Evolutionary conservation across 2,113 vertebrate species (phyloP), one percentile per base, ranked within the genome.

Genomic region (Theropithecus gelada): DNA sequence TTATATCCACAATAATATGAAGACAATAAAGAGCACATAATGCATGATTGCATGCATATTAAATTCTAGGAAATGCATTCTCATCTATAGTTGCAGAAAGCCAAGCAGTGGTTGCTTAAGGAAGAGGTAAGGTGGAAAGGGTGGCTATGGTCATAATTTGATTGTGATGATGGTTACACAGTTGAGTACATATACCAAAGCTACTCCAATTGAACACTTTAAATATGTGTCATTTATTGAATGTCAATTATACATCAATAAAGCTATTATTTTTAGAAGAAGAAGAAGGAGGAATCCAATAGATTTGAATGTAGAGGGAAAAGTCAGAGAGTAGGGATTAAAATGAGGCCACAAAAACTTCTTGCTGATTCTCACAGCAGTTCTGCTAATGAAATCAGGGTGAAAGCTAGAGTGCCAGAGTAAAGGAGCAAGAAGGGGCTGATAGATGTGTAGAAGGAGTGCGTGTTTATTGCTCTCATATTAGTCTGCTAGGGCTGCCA

Each of bases 201-300:
- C 35, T 57, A 86, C 61, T 20, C 52, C 76, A 32, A 57, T 12
- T 72, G 22, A 43, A 66, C 2, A n/a, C 22, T 92, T 94, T 81
- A 70, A 92, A 35, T 68, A 76, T 66, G 30, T 82, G 18, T 8
- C 94, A 1, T 86, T 90, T 68, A 38, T 57, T 80, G 64, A 50
- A 45, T 55, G 35, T 94, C 40, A 89, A 16, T 80, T 89, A 30
- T 85, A 61, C 12, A 6, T 20, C 48, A 79, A 50, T 83, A 68
- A 83, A 90, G 30, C 55, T 88, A 20, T 90, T 61, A 25, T 57
- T 97, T 92, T 87, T n/a, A n/a, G 72, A 66, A 89, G 55, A 59
- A 64, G 45, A 50, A 64, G 17, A 27, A 55, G 45, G 35, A 55
- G 45, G 35, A 87, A 38, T 22, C 25, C 55, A 43, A 87, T 75